Percentiles rank a stretch among this genome's conserved stretches.
Evolutionary conservation across 1,140 invertebrate genomes (phyloP).

Genomic region (Neelides sp.): DNA sequence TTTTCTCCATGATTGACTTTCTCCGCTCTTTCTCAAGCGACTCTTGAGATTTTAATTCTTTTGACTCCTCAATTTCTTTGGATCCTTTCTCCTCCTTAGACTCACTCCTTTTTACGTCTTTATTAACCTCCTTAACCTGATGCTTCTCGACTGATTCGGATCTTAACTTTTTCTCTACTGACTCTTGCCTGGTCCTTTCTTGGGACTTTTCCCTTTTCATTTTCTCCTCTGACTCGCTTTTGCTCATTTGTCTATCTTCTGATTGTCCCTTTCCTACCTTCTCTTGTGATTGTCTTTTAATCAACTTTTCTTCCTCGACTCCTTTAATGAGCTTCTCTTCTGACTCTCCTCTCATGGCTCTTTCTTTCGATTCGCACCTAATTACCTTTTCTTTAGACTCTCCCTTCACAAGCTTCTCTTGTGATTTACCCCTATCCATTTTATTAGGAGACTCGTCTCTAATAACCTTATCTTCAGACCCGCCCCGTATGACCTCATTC

Average conservation of each 20-base stretch:
- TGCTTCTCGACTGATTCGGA: constrained; percentile 7
- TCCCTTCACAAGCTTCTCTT: too few relatives aligned
- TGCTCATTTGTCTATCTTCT: background rate
- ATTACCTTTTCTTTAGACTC: too few relatives aligned
- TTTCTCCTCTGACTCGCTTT: too few relatives aligned
- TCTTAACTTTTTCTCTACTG: constrained; percentile 33
- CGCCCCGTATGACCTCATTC: too few relatives aligned
- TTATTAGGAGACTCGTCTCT: too few relatives aligned
- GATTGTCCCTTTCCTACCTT: constrained; percentile 25
- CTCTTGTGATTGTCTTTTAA: too few relatives aligned
- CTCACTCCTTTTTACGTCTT: background rate
- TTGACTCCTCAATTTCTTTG: constrained; percentile 15
- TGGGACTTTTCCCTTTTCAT: constrained; percentile 36
- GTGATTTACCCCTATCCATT: too few relatives aligned
- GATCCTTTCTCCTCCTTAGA: constrained; percentile 8
- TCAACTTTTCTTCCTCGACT: background rate
- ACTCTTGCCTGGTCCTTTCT: constrained; percentile 37
- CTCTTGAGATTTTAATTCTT: constrained; percentile 15
- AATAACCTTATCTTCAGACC: too few relatives aligned
- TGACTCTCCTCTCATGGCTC: constrained; percentile 2
- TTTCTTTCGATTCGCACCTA: too few relatives aligned
- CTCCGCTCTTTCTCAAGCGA: constrained; percentile 5
- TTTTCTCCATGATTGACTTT: too few relatives aligned
- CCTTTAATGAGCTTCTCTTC: background rate
- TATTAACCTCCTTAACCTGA: constrained; percentile 2